Percentiles rank a stretch among this genome's conserved stretches.
phyloP scores from a whole-genome alignment of 2,113 vertebrate genomes.

The Amblyornis subalaris region DNA sequence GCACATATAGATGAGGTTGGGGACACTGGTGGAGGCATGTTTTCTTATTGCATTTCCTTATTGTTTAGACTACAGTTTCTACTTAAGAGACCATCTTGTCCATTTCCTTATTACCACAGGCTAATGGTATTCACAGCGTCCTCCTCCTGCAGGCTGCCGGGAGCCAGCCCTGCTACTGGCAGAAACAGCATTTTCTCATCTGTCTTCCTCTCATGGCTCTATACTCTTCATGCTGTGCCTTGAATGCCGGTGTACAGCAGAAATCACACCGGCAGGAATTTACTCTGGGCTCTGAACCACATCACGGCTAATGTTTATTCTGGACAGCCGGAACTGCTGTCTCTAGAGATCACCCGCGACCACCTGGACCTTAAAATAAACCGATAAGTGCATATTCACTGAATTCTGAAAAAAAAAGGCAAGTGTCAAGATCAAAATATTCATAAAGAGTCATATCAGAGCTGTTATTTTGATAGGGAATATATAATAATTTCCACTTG shows the following conservation, averaged over 20 bases:
- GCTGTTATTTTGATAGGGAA: not conserved
- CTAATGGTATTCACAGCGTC: rapidly evolving
- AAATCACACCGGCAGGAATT: not conserved
- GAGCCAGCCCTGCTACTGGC: rapidly evolving
- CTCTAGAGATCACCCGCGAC: not conserved
- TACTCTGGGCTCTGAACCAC: not conserved
- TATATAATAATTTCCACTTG: not conserved
- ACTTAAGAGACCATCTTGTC: not conserved
- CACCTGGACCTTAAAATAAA: not conserved
- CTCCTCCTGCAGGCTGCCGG: not conserved
- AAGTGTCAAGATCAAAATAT: not conserved
- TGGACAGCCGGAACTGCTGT: not conserved
- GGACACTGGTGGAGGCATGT: not conserved
- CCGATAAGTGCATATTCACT: rapidly evolving
- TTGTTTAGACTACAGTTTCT: not conserved
- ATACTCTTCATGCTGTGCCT: no score
- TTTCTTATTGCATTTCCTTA: not conserved
- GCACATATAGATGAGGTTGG: rapidly evolving
- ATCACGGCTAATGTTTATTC: not conserved
- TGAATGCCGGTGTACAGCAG: not conserved
- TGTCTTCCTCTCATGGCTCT: not conserved
- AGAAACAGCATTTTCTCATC: not conserved
- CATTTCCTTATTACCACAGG: not conserved
- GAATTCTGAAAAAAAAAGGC: not conserved
- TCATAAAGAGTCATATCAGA: not conserved